Base-by-base conservation (phyloP, 2,113 vertebrate species). In the Martes martes region DNA sequence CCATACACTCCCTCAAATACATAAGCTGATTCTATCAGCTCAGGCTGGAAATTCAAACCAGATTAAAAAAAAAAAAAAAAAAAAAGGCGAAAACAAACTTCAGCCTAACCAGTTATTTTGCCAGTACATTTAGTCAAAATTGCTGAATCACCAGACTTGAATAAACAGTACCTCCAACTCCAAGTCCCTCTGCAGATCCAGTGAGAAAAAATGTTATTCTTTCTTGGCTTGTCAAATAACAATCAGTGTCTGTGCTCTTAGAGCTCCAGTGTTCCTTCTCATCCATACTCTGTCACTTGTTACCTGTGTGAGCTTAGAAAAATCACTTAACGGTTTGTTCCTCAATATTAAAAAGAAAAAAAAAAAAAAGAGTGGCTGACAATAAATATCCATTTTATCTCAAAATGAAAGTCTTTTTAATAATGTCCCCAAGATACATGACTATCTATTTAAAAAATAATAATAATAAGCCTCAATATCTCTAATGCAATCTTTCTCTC, bases 171-270 rank as follows among this genome's bases (percentile, higher is more conserved):
- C 11, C 1, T 3, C n/a, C 33, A n/a, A 2, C 57, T 45, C 59
- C 26, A 18, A 36, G 28, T 2, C 18, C 3, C 31, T 18, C 8
- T 0, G 11, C 26, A 33, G 79, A 36, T n/a, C 23, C 15, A 16
- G 1, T 2, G 21, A 59, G 80, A 33, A 33, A 4, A 7, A 50
- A 15, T 0, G 31, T 8, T 24, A 1, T 28, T 45, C 18, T 67
- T 24, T 1, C 59, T 2, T 11, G 6, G 16, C 7, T 11, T 2
- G 21, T 5, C 2, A 11, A 1, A 28, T 6, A 24, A 14, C 2
- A 31, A 0, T 2, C 11, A 50, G 10, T 11, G 36, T 47, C 52
- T 31, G 5, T 19, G 45, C 33, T n/a, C 15, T 10, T 10, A 11
- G n/a, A 59, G 42, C 23, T n/a, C 24, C 31, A 28, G 4, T 31